phyloP scores from a whole-genome alignment of 2,113 vertebrate species.

The Ameiurus melas region DNA sequence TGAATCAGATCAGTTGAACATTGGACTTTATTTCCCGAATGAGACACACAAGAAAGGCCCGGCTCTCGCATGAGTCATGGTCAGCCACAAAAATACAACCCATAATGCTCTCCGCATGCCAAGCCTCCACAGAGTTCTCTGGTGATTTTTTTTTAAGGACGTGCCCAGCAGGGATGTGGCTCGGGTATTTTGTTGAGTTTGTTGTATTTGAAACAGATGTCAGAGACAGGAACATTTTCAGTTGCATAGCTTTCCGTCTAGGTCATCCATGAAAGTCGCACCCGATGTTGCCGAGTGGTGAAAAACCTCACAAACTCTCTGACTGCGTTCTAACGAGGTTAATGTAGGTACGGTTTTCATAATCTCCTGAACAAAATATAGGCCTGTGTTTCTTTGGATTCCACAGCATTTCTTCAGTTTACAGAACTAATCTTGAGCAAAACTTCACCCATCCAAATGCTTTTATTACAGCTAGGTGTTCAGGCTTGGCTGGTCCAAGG shows the following conservation, averaged over 20 bases:
- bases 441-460: not conserved
- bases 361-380: no score
- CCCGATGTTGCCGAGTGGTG: not conserved
- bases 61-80: slow-evolving; percentile 25
- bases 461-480: not conserved
- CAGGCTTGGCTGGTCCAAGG: not conserved
- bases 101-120: not conserved
- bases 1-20: not conserved
- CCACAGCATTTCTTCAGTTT: not conserved
- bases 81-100: slow-evolving; percentile 12
- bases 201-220: slow-evolving; percentile 51
- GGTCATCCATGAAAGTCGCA: slow-evolving; percentile 15
- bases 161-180: slow-evolving; percentile 8
- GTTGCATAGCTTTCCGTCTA: slow-evolving; percentile 39
- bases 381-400: not conserved
- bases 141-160: not conserved
- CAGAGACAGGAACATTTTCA: slow-evolving; percentile 2
- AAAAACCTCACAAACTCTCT: not conserved
- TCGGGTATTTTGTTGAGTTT: not conserved
- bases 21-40: slow-evolving; percentile 15
- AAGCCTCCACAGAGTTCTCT: not conserved
- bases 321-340: not conserved
- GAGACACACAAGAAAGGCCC: slow-evolving; percentile 11
- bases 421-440: not conserved
- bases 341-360: not conserved